Evolutionary conservation across 2,888 invertebrate species (phyloP), one percentile per base, ranked within the genome.

Genomic region (Leptogaster cylindrica): DNA sequence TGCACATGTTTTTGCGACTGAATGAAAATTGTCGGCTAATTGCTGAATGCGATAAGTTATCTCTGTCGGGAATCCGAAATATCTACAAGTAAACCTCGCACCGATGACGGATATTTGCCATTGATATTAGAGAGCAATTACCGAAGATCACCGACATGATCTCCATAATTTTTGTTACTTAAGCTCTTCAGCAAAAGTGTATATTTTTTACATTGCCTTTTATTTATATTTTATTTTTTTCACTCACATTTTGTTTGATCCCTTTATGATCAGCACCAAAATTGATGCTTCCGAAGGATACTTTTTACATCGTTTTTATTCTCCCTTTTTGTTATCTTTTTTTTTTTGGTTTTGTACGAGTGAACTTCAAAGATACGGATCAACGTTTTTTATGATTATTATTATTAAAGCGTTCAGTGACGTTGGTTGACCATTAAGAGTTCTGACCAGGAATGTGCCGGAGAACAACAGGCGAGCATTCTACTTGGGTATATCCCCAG

Each of bases 371-470:
- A 41, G 61, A 61, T 61, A 61, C 28, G 61, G 61, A 61, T 61
- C 61, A 61, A 33, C 64, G 33, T 64, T 46, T 64, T 46, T 64
- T 64, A 48, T 64, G 48, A 64, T 64, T 48, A 48, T 48, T 48
- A 64, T 64, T 64, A 64, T 64, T 64, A 64, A 64, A 50, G 46
- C 64, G 64, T 64, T 64, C 48, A 50, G 33, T 64, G 64, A 64
- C 46, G 48, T 64, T 46, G 46, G 48, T 64, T 4, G 44, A 61
- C 41, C 61, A 61, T 61, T 61, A 61, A 61, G 44, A 41, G 44
- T 61, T 44, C 31, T 16, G 31, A 61, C 61, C 61, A 61, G 18
- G 44, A 44, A 61, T 41, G 27, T 27, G 44, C 44, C 12, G 18
- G 27, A 61, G 41, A 61, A 44, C 28, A 41, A 44, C 41, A 18